Conservation (phyloP, 2,113 vertebrate genomes). For the Notothenia rossii region DNA sequence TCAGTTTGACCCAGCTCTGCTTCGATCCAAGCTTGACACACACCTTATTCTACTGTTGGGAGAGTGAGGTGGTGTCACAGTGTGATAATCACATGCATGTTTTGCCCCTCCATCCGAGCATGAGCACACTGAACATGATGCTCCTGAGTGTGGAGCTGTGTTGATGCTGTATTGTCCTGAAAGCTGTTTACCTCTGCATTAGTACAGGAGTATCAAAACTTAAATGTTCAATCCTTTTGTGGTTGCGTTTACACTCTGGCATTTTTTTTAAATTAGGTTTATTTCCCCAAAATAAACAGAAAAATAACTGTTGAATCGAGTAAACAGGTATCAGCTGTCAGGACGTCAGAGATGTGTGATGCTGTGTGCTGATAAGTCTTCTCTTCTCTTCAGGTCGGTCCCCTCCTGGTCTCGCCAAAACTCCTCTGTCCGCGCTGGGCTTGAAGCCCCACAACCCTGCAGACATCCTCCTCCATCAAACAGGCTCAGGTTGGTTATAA, state of each 20-base stretch:
- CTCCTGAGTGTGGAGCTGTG: constrained; percentile 27
- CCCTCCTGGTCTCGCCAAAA: constrained; percentile 96
- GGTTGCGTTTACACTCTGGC: not conserved
- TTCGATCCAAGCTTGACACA: constrained; percentile 8
- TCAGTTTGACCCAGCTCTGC: constrained; percentile 43
- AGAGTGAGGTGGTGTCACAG: constrained; percentile 29
- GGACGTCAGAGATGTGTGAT: not conserved
- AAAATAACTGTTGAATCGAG: not conserved
- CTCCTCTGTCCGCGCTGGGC: constrained; percentile 94
- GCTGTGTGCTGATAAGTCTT: constrained; percentile 7
- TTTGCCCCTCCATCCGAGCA: constrained; percentile 67
- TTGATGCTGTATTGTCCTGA: constrained; percentile 50
- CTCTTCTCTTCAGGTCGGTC: constrained; percentile 88
- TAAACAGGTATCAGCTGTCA: constrained; percentile 69
- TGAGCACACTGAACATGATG: constrained; percentile 54
- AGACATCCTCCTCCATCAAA: constrained; percentile 91
- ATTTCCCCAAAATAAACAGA: not conserved
- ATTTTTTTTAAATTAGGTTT: not conserved
- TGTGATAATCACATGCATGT: constrained; percentile 66
- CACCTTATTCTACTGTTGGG: constrained; percentile 6
- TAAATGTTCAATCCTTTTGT: not conserved
- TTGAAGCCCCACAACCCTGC: constrained; percentile 97
- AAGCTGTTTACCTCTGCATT: constrained; percentile 63
- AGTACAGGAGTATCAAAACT: too few relatives aligned
- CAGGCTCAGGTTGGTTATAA: constrained; percentile 89